A percentile compares a stretch with the other conserved stretches of the same genome.
phyloP scores from a whole-genome alignment of 2,113 vertebrate species.

The Pagrus major region DNA sequence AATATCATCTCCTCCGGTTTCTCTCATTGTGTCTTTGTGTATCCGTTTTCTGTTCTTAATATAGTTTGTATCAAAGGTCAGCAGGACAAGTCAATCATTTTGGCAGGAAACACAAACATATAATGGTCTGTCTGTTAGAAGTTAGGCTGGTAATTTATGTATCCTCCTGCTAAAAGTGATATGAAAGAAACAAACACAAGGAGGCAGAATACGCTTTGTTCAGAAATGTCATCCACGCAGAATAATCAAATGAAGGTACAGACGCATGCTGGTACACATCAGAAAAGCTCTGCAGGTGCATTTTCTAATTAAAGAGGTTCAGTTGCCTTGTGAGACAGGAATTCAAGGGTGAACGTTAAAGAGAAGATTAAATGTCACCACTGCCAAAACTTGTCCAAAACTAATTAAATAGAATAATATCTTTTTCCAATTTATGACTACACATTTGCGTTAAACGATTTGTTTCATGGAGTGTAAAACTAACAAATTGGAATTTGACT shows the following conservation, averaged over 20 bases:
- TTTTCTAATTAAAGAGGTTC: constrained; percentile 13
- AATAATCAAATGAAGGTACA: not conserved
- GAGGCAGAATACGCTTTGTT: constrained; percentile 6
- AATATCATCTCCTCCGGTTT: not conserved
- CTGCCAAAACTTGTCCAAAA: not conserved
- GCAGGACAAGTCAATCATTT: constrained; percentile 45
- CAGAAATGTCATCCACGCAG: constrained; percentile 31
- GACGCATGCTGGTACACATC: not conserved
- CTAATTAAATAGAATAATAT: not conserved
- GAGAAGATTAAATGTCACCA: constrained; percentile 19
- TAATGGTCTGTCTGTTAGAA: constrained; percentile 49
- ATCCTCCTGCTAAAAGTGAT: constrained; percentile 3
- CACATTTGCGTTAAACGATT: not conserved
- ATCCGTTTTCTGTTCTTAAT: constrained; percentile 38
- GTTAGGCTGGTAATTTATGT: constrained; percentile 28
- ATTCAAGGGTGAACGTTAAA: not conserved
- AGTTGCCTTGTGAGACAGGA: not conserved
- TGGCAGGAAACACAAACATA: constrained; percentile 47
- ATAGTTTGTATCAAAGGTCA: constrained; percentile 59
- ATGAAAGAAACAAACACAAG: constrained; percentile 21
- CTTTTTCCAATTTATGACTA: not conserved
- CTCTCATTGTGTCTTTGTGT: not conserved
- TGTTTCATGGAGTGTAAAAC: not conserved
- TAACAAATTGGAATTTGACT: not conserved
- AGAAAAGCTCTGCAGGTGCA: not conserved